These are phyloP conservation scores for Drosophila chauvacae DNA, from an alignment of 1,140 invertebrate genomes.

Conservation along the genomic window DNA sequence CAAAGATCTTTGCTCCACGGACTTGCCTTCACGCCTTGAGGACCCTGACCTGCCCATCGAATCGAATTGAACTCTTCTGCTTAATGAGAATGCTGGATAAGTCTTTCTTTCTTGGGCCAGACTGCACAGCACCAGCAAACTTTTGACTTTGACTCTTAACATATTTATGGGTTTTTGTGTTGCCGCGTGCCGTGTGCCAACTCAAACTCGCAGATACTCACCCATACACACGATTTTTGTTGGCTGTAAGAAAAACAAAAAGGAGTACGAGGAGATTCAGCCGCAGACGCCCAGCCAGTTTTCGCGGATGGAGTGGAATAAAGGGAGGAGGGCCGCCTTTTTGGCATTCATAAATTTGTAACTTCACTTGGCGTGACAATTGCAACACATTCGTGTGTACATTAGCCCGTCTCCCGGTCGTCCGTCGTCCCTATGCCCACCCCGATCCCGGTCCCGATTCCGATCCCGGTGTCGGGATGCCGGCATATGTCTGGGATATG, in stretches of 20 bases:
- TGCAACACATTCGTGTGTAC: slow-evolving; percentile 83
- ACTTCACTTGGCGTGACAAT: slow-evolving; percentile 84
- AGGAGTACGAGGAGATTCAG: slow-evolving; percentile 1
- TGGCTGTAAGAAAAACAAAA: slow-evolving; percentile 5
- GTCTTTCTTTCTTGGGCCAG: slow-evolving; percentile 33
- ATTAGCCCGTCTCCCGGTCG: slow-evolving; percentile 73
- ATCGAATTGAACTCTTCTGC: slow-evolving; percentile 63
- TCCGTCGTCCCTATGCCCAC: slow-evolving; percentile 45
- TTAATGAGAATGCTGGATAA: slow-evolving; percentile 71
- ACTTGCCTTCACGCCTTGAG: slow-evolving; percentile 5
- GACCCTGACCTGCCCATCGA: slow-evolving; percentile 47
- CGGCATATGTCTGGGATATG: slow-evolving; percentile 48
- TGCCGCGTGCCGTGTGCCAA: slow-evolving; percentile 72
- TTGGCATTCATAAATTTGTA: slow-evolving; percentile 84
- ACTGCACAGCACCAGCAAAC: slow-evolving; percentile 60
- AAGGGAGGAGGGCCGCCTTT: slow-evolving; percentile 55
- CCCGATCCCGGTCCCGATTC: not conserved
- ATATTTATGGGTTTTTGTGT: slow-evolving; percentile 79
- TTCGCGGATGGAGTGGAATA: slow-evolving; percentile 24
- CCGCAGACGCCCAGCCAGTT: slow-evolving; percentile 33
- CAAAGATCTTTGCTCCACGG: not conserved
- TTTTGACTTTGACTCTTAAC: slow-evolving; percentile 80
- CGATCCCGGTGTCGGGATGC: slow-evolving; percentile 10
- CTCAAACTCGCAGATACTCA: slow-evolving; percentile 45
- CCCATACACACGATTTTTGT: slow-evolving; percentile 5